These are phyloP conservation scores for Resseliella maxima DNA, from an alignment of 2,888 invertebrate genomes.

Conservation along the genomic window DNA sequence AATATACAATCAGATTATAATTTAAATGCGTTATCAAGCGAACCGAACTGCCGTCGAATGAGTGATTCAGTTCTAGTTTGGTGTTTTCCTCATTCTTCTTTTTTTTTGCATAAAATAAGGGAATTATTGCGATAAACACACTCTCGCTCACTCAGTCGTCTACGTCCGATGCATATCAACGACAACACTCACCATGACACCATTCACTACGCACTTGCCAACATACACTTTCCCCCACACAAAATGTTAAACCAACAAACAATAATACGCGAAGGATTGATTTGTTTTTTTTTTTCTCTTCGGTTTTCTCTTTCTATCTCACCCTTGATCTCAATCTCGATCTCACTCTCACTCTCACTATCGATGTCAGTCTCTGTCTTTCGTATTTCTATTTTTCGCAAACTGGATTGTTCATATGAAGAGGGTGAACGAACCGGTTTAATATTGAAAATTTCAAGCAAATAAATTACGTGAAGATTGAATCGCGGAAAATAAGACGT, in stretches of 20 bases:
- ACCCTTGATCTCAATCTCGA: no score
- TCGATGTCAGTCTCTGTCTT: no score
- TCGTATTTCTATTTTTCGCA: neutral
- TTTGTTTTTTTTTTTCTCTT: constrained; percentile 23
- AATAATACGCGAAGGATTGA: constrained; percentile 18
- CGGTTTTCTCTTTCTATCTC: neutral
- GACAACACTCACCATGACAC: neutral
- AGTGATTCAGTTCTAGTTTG: neutral
- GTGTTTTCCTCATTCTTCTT: no score
- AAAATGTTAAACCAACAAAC: constrained; percentile 53
- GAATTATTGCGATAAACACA: constrained; percentile 34
- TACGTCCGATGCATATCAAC: neutral
- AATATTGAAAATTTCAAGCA: neutral
- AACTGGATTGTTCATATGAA: neutral
- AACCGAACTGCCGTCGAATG: neutral
- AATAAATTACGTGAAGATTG: neutral
- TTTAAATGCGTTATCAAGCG: constrained; percentile 49
- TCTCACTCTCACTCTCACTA: no score
- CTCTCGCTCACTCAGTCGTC: neutral
- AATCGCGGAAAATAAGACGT: neutral
- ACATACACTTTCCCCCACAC: constrained; percentile 8
- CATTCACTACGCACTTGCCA: constrained; percentile 27
- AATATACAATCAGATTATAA: constrained; percentile 48
- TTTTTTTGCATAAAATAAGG: neutral
- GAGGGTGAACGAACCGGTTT: neutral